Conservation (phyloP, 2,113 vertebrate genomes). For the Ranitomeya variabilis region DNA sequence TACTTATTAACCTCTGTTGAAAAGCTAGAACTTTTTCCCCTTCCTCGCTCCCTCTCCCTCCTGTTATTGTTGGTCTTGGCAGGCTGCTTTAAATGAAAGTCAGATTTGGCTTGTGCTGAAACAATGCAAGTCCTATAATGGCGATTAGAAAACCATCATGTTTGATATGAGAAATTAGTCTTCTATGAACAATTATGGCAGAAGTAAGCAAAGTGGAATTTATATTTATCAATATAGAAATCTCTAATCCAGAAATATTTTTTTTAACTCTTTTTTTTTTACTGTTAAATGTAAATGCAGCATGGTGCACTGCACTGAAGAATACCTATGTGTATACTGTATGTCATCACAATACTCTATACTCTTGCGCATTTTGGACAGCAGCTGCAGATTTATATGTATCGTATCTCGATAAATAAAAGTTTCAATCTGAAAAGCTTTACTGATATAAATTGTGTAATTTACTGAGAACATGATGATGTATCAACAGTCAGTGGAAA, state of each 20-base stretch:
- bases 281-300: not conserved
- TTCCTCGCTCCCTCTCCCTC: conserved; percentile 61
- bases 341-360: no score
- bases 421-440: no score
- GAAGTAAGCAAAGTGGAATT: conserved; percentile 47
- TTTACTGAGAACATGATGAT: no score
- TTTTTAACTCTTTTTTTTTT: not conserved
- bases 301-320: no score
- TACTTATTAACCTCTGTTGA: conserved; percentile 99
- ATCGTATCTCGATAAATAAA: no score
- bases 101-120: conserved; percentile 82
- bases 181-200: conserved; percentile 43
- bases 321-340: no score
- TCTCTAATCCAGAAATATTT: not conserved
- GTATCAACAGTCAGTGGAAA: no score
- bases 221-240: not conserved
- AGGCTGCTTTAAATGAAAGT: conserved; percentile 79
- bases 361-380: no score
- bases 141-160: conserved; percentile 73
- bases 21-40: conserved; percentile 90
- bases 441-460: no score
- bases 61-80: conserved; percentile 93
- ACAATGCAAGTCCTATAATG: conserved; percentile 74
- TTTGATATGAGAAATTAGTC: conserved; percentile 70
- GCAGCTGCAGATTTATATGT: no score